Evolutionary conservation across 2,113 vertebrate species (phyloP).

Genomic region (Centropristis striata): DNA sequence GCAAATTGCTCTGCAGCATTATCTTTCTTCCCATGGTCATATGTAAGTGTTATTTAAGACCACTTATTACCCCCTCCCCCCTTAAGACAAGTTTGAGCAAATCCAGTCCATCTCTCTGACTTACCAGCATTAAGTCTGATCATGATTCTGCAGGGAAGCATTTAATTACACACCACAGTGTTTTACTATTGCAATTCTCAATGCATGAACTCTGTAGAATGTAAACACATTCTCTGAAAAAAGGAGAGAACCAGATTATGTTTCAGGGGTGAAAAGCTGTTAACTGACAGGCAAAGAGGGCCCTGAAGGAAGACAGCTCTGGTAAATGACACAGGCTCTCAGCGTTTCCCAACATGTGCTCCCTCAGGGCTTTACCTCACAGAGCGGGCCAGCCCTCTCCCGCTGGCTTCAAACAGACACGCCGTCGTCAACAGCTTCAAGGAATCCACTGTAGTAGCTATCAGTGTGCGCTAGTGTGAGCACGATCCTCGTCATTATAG

Average conservation of each 20-base stretch:
- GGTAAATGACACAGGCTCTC: slow-evolving; percentile 63
- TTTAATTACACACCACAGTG: neutral
- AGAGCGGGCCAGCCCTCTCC: slow-evolving; percentile 46
- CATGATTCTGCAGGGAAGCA: slow-evolving; percentile 4
- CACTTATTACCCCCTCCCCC: slow-evolving; percentile 22
- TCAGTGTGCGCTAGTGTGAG: slow-evolving; percentile 37
- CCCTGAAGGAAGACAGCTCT: slow-evolving; percentile 26
- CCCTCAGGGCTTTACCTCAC: slow-evolving; percentile 54
- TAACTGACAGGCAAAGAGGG: slow-evolving; percentile 30
- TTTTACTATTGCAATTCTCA: slow-evolving; percentile 10
- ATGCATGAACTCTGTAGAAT: neutral
- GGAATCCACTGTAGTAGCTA: slow-evolving; percentile 33
- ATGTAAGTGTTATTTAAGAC: slow-evolving; percentile 31
- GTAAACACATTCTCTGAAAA: slow-evolving; percentile 8
- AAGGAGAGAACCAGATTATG: slow-evolving; percentile 5
- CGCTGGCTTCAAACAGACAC: slow-evolving; percentile 66
- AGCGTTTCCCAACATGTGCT: slow-evolving; percentile 57
- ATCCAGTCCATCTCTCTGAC: slow-evolving; percentile 20
- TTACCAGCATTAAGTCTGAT: slow-evolving; percentile 28
- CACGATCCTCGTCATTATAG: slow-evolving; percentile 45
- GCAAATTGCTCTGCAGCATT: slow-evolving; percentile 20
- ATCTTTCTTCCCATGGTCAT: slow-evolving; percentile 22
- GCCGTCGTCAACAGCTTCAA: slow-evolving; percentile 34
- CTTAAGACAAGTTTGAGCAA: slow-evolving; percentile 48
- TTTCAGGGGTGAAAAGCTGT: slow-evolving; percentile 28